Evolutionary conservation across 2,797 vertebrate species (phyloP).

Genomic region (Glyptemys insculpta): DNA sequence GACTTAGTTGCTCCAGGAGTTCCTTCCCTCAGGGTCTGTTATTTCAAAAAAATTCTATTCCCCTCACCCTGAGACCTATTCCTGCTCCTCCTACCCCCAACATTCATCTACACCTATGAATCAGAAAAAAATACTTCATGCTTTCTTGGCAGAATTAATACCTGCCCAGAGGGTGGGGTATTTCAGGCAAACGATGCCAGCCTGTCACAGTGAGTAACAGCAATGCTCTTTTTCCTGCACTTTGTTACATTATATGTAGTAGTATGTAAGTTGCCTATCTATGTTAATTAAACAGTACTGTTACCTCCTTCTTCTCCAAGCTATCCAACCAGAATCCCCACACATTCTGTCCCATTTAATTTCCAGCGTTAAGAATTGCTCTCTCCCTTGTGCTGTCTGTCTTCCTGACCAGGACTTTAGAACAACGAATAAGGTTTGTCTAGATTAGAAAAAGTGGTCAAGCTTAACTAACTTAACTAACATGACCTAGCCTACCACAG

Average conservation of each 20-base stretch:
- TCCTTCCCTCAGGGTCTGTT: not conserved
- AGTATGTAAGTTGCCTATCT: not conserved
- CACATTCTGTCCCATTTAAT: not conserved
- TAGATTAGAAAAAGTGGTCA: not conserved
- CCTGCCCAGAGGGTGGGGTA: not conserved
- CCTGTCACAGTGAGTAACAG: rapidly evolving
- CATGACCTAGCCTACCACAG: not conserved
- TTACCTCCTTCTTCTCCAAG: not conserved
- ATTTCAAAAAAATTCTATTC: not conserved
- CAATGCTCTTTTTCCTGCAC: rapidly evolving
- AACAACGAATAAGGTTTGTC: not conserved
- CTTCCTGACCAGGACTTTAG: not conserved
- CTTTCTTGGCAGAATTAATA: not conserved
- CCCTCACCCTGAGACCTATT: rapidly evolving
- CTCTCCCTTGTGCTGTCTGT: not conserved
- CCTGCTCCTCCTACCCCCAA: not conserved
- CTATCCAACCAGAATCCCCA: not conserved
- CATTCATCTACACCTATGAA: not conserved
- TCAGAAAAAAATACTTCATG: not conserved
- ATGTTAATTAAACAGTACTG: not conserved
- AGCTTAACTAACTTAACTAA: conserved; percentile 9
- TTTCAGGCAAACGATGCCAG: not conserved
- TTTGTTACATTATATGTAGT: not conserved
- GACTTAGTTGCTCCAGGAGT: not conserved
- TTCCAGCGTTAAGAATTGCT: not conserved